These are phyloP conservation scores for Grapholita molesta DNA, from an alignment of 1,140 invertebrate genomes.

Conservation along the genomic window DNA sequence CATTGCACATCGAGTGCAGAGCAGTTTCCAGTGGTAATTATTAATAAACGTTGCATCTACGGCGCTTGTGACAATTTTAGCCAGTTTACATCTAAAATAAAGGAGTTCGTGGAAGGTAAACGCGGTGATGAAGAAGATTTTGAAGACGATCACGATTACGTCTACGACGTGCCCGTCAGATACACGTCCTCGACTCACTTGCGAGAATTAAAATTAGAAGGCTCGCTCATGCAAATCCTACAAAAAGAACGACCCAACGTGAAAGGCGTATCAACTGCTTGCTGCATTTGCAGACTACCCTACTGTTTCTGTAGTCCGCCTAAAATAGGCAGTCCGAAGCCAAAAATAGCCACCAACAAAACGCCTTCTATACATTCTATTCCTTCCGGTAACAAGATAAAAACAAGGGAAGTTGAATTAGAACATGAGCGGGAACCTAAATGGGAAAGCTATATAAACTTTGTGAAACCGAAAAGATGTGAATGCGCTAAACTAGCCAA, in stretches of 20 bases:
- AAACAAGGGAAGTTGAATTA: constrained; percentile 34
- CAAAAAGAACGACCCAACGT: constrained; percentile 54
- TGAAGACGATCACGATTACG: constrained; percentile 50
- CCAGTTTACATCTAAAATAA: constrained; percentile 49
- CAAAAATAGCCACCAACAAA: background rate
- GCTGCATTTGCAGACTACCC: constrained; percentile 42
- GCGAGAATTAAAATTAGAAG: constrained; percentile 48
- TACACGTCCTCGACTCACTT: constrained; percentile 37
- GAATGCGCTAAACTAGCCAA: constrained; percentile 50
- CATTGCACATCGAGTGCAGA: constrained; percentile 51
- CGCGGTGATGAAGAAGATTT: constrained; percentile 44
- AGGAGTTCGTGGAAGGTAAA: constrained; percentile 38
- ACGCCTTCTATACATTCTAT: background rate
- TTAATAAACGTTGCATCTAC: constrained; percentile 61
- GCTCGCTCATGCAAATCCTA: constrained; percentile 59
- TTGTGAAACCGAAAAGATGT: constrained; percentile 44
- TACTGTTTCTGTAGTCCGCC: constrained; percentile 46
- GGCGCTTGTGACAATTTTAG: constrained; percentile 58
- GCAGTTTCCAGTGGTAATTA: constrained; percentile 53
- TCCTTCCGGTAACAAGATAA: constrained; percentile 34
- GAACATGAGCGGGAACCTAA: constrained; percentile 54
- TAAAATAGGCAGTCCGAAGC: background rate
- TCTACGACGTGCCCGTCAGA: constrained; percentile 47
- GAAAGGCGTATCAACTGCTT: constrained; percentile 34
- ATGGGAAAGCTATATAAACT: constrained; percentile 55